phyloP scores from a whole-genome alignment of 2,113 vertebrate genomes.

The Delphinapterus leucas region DNA sequence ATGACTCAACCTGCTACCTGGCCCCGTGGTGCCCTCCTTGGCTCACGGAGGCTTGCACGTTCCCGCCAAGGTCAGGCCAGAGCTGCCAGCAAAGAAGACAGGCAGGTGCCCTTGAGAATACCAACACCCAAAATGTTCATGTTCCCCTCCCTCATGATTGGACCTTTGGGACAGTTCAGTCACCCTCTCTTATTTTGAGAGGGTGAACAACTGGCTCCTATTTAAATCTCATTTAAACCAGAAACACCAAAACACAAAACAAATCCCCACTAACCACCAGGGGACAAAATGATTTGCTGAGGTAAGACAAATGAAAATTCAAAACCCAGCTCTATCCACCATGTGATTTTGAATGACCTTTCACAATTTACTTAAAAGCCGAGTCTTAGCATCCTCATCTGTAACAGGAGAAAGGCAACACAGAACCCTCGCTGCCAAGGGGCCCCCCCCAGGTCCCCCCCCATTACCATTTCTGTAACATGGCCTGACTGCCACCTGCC shows the following conservation, averaged over 20 bases:
- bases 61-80: slow-evolving; percentile 23
- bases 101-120: neutral
- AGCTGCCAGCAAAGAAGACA: neutral
- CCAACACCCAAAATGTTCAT: neutral
- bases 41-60: neutral
- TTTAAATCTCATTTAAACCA: neutral
- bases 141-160: neutral
- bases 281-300: neutral
- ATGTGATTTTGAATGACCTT: neutral
- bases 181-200: neutral
- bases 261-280: neutral
- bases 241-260: neutral
- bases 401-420: neutral
- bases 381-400: neutral
- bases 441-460: fast-evolving
- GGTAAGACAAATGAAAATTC: neutral
- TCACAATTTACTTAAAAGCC: neutral
- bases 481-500: neutral
- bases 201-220: neutral
- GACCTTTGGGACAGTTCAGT: neutral
- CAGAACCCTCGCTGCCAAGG: neutral
- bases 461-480: neutral
- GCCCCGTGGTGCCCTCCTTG: slow-evolving; percentile 30
- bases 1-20: too few relatives aligned
- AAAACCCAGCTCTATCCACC: neutral